These are phyloP conservation scores for Gobiocypris rarus DNA, from an alignment of 2,113 vertebrate genomes.

Conservation along the genomic window DNA sequence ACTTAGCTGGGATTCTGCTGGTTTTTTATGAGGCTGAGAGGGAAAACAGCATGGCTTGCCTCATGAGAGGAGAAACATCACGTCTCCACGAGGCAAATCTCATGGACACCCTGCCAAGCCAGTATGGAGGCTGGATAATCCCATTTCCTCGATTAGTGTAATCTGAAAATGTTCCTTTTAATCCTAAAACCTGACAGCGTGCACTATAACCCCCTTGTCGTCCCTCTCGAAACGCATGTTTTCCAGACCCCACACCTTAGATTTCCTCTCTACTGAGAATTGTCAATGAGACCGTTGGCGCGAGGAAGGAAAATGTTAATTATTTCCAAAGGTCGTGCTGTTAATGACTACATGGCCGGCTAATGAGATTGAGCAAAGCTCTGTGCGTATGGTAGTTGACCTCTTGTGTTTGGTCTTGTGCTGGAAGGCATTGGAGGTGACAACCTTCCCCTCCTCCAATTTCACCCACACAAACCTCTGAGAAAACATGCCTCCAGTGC, in stretches of 20 bases:
- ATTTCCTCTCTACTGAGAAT: background rate
- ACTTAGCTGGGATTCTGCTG: constrained; percentile 1
- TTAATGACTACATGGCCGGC: constrained; percentile 82
- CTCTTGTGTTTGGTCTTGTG: constrained; percentile 46
- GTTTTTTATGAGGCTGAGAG: constrained; percentile 21
- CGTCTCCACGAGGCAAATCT: constrained; percentile 42
- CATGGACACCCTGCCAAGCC: constrained; percentile 30
- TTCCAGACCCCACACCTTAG: constrained; percentile 54
- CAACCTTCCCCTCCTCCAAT: constrained; percentile 2
- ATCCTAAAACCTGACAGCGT: constrained; percentile 56
- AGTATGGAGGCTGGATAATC: constrained; percentile 46
- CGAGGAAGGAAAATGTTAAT: constrained; percentile 67
- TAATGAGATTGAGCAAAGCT: constrained; percentile 83
- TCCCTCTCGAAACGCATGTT: background rate
- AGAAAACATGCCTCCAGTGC: constrained; percentile 12
- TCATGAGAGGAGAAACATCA: constrained; percentile 19
- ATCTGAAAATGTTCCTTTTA: constrained; percentile 51
- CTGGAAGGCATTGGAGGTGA: constrained; percentile 24
- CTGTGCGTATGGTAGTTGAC: constrained; percentile 59
- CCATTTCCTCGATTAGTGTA: constrained; percentile 57
- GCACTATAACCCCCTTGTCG: constrained; percentile 27
- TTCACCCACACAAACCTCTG: constrained; percentile 7
- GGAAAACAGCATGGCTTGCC: constrained; percentile 20
- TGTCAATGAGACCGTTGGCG: background rate
- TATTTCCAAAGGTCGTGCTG: constrained; percentile 84